phyloP scores from a whole-genome alignment of 2,113 vertebrate genomes.

The Aegotheles bennettii region DNA sequence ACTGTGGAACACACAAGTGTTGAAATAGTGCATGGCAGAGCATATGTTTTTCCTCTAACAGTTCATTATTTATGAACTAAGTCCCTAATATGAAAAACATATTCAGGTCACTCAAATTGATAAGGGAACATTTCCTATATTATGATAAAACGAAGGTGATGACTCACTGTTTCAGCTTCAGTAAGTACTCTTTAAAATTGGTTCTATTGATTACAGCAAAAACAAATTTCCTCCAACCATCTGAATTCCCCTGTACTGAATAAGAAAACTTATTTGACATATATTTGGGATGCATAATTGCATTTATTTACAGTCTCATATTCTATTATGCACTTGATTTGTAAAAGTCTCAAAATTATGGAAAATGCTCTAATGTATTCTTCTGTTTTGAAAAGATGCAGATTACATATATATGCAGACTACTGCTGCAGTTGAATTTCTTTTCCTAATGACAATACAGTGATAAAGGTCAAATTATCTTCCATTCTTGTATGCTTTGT shows the following conservation, averaged over 20 bases:
- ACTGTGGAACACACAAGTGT: background rate
- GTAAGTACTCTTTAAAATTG: background rate
- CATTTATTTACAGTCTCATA: background rate
- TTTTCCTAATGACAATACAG: conserved; percentile 23
- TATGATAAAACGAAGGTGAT: background rate
- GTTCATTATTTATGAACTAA: background rate
- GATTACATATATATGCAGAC: conserved; percentile 10
- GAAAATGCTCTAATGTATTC: background rate
- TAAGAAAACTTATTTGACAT: background rate
- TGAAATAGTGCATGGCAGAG: background rate
- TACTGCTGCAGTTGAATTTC: background rate
- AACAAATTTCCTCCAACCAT: conserved; percentile 2
- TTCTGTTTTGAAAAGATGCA: conserved; percentile 24
- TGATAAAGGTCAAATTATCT: conserved; percentile 50
- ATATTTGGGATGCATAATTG: background rate
- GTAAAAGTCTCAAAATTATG: background rate
- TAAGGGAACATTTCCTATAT: background rate
- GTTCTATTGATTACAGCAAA: background rate
- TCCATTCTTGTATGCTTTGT: background rate
- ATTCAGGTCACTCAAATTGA: background rate
- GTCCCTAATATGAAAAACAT: background rate
- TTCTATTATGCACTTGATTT: conserved; percentile 10
- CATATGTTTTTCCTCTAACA: background rate
- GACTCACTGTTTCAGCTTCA: background rate
- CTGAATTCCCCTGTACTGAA: background rate